Percentiles rank a stretch among this genome's conserved stretches.
Evolutionary conservation across 1,140 invertebrate genomes (phyloP).

Genomic region (Drosophila orosa): DNA sequence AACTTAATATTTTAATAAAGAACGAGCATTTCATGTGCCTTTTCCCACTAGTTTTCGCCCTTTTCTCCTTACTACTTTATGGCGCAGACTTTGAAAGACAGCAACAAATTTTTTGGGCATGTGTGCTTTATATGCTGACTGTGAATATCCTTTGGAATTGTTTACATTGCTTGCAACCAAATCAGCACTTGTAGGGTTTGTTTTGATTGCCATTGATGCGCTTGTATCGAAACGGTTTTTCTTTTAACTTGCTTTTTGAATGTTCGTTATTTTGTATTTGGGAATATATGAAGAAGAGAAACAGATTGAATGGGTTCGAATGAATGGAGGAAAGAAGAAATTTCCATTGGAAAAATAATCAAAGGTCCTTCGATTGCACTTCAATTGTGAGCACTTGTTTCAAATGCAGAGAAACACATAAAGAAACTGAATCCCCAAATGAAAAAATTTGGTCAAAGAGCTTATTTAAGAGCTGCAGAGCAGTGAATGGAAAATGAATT

Average conservation of each 20-base stretch:
- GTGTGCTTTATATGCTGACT: conserved; percentile 31
- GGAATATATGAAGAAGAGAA: conserved; percentile 1
- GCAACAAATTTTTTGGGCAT: conserved; percentile 50
- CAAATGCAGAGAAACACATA: background rate
- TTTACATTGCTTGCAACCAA: conserved; percentile 76
- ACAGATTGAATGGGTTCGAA: conserved; percentile 19
- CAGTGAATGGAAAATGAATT: background rate
- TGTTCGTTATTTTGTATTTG: conserved; percentile 2
- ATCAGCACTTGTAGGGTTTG: conserved; percentile 74
- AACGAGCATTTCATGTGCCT: background rate
- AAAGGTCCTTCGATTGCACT: conserved; percentile 70
- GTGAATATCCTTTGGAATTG: conserved; percentile 62
- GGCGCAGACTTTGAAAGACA: conserved; percentile 42
- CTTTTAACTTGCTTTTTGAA: conserved; percentile 19
- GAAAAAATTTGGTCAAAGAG: background rate
- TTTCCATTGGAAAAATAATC: conserved; percentile 53
- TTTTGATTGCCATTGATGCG: conserved; percentile 77
- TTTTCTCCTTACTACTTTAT: conserved; percentile 10
- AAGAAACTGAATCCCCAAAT: background rate
- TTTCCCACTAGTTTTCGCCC: conserved; percentile 1
- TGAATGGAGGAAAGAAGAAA: conserved; percentile 13
- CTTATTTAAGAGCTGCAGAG: background rate
- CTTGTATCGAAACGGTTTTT: conserved; percentile 56
- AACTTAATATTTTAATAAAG: too few relatives aligned
- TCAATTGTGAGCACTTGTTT: conserved; percentile 49